Evolutionary conservation across 1,140 invertebrate species (phyloP).

Genomic region (Diploscapter pachys): DNA sequence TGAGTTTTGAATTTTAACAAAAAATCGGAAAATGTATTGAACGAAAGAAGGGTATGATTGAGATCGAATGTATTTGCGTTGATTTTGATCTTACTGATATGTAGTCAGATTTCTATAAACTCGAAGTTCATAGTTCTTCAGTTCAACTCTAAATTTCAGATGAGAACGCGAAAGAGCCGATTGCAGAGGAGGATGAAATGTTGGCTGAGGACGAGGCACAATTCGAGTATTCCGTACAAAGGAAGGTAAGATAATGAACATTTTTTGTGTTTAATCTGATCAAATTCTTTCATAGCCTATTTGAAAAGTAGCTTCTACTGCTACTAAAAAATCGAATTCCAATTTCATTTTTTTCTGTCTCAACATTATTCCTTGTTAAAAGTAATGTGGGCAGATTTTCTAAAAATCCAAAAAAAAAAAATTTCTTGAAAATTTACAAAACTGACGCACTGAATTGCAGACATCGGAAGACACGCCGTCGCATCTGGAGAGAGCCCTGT

Average conservation of each 20-base stretch:
- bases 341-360: not conserved
- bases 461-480: not conserved
- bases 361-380: no score
- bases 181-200: constrained; percentile 54
- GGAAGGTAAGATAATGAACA: constrained; percentile 5
- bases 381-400: not conserved
- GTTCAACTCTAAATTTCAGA: constrained; percentile 34
- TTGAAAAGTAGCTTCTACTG: no score
- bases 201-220: constrained; percentile 41
- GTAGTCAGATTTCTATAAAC: not conserved
- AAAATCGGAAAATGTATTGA: constrained; percentile 18
- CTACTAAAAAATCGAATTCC: not conserved
- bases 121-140: not conserved
- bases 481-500: constrained; percentile 21
- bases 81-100: not conserved
- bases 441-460: constrained; percentile 10
- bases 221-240: not conserved
- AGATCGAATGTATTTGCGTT: not conserved
- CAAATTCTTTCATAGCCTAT: no score
- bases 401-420: not conserved
- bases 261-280: not conserved
- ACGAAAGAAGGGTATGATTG: not conserved
- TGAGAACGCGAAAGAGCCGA: constrained; percentile 50
- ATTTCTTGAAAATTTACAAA: not conserved
- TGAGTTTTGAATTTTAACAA: constrained; percentile 22